Percentiles rank a stretch among this genome's conserved stretches.
Evolutionary conservation across 2,797 vertebrate genomes (phyloP).

Genomic region (Pelochelys cantorii): DNA sequence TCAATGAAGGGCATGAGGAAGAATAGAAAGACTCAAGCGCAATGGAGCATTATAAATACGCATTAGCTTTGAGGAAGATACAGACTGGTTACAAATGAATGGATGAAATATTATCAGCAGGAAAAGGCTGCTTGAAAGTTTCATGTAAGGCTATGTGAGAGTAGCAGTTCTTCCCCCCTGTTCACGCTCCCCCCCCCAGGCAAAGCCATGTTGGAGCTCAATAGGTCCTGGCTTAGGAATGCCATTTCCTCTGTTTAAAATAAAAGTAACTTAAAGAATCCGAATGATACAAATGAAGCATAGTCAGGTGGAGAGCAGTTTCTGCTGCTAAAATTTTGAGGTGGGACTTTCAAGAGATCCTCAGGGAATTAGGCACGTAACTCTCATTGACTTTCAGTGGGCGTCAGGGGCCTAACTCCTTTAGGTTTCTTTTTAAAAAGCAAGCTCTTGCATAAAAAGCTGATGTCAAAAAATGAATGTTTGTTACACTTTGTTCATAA

Average conservation of each 20-base stretch:
- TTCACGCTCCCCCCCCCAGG: neutral
- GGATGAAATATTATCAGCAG: neutral
- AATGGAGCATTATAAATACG: conserved; percentile 53
- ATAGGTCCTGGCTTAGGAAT: neutral
- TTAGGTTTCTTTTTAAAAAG: conserved; percentile 1
- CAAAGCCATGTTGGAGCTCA: neutral
- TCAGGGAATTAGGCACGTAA: neutral
- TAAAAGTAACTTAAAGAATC: neutral
- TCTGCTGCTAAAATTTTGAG: neutral
- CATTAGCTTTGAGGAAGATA: conserved; percentile 46
- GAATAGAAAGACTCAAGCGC: conserved; percentile 35
- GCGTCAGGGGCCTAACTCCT: neutral
- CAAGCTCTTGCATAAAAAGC: neutral
- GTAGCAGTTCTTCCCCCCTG: neutral
- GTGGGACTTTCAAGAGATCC: conserved; percentile 7
- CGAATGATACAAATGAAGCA: neutral
- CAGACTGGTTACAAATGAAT: conserved; percentile 57
- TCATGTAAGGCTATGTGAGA: neutral
- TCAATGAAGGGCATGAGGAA: conserved; percentile 17
- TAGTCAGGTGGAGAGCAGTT: neutral
- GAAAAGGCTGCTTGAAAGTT: neutral
- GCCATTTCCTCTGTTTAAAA: neutral
- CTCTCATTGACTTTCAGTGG: neutral
- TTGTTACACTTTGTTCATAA: neutral
- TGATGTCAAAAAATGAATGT: neutral